These are phyloP conservation scores for Dendroctonus valens DNA, from an alignment of 1,140 invertebrate genomes.

Conservation along the genomic window DNA sequence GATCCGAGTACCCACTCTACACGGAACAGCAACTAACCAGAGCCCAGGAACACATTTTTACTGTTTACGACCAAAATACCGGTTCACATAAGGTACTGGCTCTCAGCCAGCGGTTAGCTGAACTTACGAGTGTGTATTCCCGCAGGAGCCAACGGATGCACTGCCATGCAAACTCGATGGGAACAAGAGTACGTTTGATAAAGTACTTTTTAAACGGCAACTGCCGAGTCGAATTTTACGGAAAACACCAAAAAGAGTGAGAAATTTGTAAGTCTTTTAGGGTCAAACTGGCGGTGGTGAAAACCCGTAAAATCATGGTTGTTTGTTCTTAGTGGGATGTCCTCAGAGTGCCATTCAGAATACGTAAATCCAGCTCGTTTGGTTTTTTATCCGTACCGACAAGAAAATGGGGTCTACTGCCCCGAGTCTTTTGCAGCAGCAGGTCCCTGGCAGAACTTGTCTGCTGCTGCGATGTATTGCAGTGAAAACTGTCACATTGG, in stretches of 20 bases:
- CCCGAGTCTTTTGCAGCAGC: conserved; percentile 36
- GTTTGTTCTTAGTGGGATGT: conserved; percentile 43
- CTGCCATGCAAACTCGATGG: conserved; percentile 13
- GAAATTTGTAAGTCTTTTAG: conserved; percentile 41
- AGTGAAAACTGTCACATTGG: conserved; percentile 49
- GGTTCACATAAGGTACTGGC: conserved; percentile 36
- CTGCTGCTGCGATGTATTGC: conserved; percentile 48
- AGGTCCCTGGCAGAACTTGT: conserved; percentile 44
- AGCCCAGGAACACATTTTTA: conserved; percentile 45
- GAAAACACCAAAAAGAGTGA: conserved; percentile 30
- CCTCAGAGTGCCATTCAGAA: conserved; percentile 39
- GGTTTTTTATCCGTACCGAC: conserved; percentile 38
- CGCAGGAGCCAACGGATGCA: conserved; percentile 18
- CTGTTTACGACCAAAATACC: conserved; percentile 41
- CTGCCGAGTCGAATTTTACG: conserved; percentile 28
- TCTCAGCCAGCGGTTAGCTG: not conserved
- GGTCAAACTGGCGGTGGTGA: no score
- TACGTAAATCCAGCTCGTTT: conserved; percentile 40
- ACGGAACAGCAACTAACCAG: conserved; percentile 38
- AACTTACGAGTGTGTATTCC: not conserved
- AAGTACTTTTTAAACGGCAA: conserved; percentile 21
- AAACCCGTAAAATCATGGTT: no score
- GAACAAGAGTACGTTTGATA: conserved; percentile 19
- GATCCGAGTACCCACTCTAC: conserved; percentile 41
- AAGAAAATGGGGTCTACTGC: conserved; percentile 35